phyloP scores from a whole-genome alignment of 2,888 invertebrate genomes.

The Tachina fera region DNA sequence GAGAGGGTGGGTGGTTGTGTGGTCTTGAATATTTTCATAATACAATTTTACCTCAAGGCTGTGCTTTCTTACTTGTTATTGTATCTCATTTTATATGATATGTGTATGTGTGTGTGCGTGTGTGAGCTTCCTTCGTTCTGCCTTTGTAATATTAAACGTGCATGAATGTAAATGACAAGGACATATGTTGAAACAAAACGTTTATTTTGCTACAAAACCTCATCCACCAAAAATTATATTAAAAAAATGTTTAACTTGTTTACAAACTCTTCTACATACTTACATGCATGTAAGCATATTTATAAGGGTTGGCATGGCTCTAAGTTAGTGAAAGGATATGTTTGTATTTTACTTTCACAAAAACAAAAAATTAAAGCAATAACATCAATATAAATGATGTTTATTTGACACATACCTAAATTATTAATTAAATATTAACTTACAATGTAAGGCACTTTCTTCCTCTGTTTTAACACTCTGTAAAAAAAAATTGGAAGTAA shows the following conservation, averaged over 20 bases:
- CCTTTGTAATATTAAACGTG: conserved; percentile 52
- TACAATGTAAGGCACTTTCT: no score
- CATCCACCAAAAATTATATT: conserved; percentile 25
- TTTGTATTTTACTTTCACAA: background rate
- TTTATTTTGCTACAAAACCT: conserved; percentile 50
- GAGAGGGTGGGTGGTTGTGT: background rate
- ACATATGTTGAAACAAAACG: conserved; percentile 67
- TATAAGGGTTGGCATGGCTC: background rate
- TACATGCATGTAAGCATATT: background rate
- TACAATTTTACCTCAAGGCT: conserved; percentile 58
- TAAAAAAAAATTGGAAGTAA: no score
- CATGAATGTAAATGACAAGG: conserved; percentile 70
- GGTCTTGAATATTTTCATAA: conserved; percentile 9
- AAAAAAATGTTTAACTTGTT: background rate
- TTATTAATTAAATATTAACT: no score
- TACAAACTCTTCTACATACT: background rate
- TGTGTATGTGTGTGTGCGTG: conserved; percentile 9
- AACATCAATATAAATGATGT: no score
- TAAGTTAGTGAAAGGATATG: background rate
- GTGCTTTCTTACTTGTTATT: conserved; percentile 34
- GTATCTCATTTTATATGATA: background rate
- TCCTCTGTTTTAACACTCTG: no score
- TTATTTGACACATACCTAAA: no score
- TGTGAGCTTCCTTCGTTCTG: conserved; percentile 1
- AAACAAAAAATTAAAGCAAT: background rate